Base-by-base conservation (phyloP, 2,888 invertebrate species). In the Trachelus troglodyta region DNA sequence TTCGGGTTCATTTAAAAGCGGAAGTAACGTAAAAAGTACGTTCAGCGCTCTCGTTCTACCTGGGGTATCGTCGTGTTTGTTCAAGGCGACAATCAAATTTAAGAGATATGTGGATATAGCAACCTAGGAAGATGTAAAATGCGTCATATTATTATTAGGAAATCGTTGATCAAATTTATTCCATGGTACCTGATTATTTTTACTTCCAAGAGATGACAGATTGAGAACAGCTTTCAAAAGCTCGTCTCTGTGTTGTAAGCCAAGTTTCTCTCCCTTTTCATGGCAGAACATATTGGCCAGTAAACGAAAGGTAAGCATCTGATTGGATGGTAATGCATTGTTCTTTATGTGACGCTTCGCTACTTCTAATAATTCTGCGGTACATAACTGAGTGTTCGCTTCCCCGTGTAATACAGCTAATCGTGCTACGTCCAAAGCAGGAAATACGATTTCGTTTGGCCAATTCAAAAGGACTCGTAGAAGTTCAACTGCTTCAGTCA, bases 341-440 rank as follows among this genome's bases (percentile, higher is more conserved):
- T 92, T 68, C 92, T 92, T 84, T 88, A 92, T 15, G 89, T 90
- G 69, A 90, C 90, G 91, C 75, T 90, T 89, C 11, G 93, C 84
- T 31, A 94, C 85, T 33, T 89, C 87, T 33, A 91, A 87, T 73
- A 94, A 92, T 68, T 90, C 89, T 77, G 91, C 88, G 77, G 90
- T 87, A 87, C 93, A 92, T 75, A 95, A 90, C 74, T 92, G 85
- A 11, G 92, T 89, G 82, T 94, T 94, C 11, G 96, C 93, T 4
- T 93, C 92, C 86, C 94, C 94, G 82, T 95, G 95, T 74, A 97
- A 94, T 69, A 98, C 94, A 0, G 97, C 96, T 87, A 98, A 92
- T 83, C 99, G 94, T 23, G 97, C 93, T 9, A 98, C 93, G 89
- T 99, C 99, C 84, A 99, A 92, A 9, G 96, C 96, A 0, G 99